These are phyloP conservation scores for Theonella swinhoei DNA, from an alignment of 37 sponge, comb jelly and placozoan species.

Conservation along the genomic window DNA sequence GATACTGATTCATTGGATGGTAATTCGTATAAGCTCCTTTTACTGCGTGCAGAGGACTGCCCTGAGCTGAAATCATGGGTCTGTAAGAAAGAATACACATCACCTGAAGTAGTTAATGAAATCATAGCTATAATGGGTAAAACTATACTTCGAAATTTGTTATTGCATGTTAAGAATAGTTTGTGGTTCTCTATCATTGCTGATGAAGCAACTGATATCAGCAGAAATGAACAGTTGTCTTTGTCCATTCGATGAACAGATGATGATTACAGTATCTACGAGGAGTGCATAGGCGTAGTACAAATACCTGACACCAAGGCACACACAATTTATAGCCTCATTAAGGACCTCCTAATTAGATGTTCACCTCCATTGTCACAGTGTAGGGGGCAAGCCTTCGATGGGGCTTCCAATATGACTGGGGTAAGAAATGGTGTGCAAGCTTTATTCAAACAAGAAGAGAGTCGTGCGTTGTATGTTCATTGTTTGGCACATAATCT, in stretches of 20 bases:
- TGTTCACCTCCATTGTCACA: too few relatives aligned
- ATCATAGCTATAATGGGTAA: slow-evolving; percentile 31
- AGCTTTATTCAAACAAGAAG: slow-evolving; percentile 22
- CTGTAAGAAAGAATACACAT: slow-evolving; percentile 8
- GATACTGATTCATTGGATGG: too few relatives aligned
- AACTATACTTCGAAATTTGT: slow-evolving; percentile 8
- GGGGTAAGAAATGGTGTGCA: slow-evolving; percentile 33
- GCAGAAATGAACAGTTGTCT: slow-evolving; percentile 42
- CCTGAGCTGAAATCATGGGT: too few relatives aligned
- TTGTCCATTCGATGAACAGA: slow-evolving; percentile 39
- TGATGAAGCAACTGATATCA: slow-evolving; percentile 40
- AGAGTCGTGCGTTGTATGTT: slow-evolving; percentile 14
- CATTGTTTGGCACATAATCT: slow-evolving; percentile 36
- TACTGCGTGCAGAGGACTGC: too few relatives aligned
- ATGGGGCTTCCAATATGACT: slow-evolving; percentile 46
- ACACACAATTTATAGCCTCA: slow-evolving; percentile 12
- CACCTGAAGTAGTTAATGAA: slow-evolving; percentile 32
- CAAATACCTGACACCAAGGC: slow-evolving; percentile 42
- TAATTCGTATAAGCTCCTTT: too few relatives aligned
- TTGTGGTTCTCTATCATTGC: slow-evolving; percentile 26
- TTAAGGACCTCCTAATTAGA: slow-evolving; percentile 21
- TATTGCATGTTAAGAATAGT: not conserved
- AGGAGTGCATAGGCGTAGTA: slow-evolving; percentile 14
- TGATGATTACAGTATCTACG: slow-evolving; percentile 22
- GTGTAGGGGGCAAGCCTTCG: slow-evolving; percentile 33